Evolutionary conservation across 2,113 vertebrate genomes (phyloP).

Genomic region (Heptranchias perlo): DNA sequence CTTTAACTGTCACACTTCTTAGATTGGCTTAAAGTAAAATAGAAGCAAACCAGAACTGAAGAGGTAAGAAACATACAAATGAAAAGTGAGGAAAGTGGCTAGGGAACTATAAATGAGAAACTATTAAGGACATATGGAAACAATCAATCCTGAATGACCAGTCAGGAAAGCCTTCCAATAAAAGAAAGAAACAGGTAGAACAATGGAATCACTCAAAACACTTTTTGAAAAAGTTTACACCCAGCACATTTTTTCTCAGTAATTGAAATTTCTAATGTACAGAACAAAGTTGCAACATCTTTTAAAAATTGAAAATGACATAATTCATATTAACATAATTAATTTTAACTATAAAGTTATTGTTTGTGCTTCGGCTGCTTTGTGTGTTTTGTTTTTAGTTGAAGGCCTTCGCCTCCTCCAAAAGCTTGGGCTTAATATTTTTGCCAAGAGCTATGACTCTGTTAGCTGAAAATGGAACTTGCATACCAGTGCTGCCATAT

Average conservation of each 20-base stretch:
- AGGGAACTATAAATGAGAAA: neutral
- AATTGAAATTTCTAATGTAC: too few species aligned
- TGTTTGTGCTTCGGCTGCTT: neutral
- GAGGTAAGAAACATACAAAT: neutral
- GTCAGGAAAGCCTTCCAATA: neutral
- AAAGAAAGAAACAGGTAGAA: neutral
- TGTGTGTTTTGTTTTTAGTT: neutral
- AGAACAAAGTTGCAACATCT: neutral
- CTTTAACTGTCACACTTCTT: too few species aligned
- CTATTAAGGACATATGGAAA: too few species aligned
- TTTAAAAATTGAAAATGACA: too few species aligned
- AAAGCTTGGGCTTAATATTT: neutral
- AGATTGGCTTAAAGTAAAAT: neutral
- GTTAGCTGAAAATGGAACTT: neutral
- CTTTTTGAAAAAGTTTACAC: neutral
- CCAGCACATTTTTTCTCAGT: too few species aligned
- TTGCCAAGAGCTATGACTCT: neutral
- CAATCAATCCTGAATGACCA: too few species aligned
- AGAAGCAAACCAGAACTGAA: neutral
- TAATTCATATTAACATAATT: too few species aligned
- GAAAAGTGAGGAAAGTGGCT: neutral
- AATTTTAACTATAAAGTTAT: too few species aligned
- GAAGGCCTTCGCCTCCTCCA: neutral
- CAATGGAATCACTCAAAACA: neutral
- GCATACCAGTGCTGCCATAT: neutral